Percentiles rank a stretch among this genome's conserved stretches.
phyloP scores from a whole-genome alignment of 2,888 invertebrate species.

The Leptinotarsa tumamoca region DNA sequence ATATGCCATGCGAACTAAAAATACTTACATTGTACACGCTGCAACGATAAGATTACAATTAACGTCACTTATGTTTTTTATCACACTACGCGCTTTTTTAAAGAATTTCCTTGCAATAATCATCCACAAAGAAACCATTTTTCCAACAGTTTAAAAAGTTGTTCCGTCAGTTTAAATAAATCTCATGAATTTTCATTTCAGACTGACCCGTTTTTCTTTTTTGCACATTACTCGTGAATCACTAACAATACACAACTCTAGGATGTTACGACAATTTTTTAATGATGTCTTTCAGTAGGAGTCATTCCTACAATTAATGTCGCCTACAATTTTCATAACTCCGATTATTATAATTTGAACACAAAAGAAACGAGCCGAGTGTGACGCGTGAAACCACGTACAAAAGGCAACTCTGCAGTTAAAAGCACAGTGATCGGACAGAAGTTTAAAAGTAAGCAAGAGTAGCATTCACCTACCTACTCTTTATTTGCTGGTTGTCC shows the following conservation, averaged over 20 bases:
- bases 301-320: slow-evolving; percentile 2
- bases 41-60: slow-evolving; percentile 2
- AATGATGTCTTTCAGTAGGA: neutral
- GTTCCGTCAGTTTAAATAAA: neutral
- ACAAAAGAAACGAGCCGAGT: neutral
- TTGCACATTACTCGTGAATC: neutral
- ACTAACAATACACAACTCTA: neutral
- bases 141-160: neutral
- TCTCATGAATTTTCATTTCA: neutral
- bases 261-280: neutral
- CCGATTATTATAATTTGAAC: slow-evolving; percentile 10
- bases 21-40: slow-evolving; percentile 11
- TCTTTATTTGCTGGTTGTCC: neutral
- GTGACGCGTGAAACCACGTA: neutral
- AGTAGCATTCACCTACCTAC: neutral
- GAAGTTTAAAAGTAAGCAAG: neutral
- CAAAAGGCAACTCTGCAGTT: neutral
- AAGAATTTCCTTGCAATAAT: neutral
- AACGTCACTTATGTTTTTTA: neutral
- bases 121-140: slow-evolving; percentile 4
- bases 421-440: neutral
- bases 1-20: neutral
- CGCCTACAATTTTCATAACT: slow-evolving; percentile 20
- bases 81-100: neutral
- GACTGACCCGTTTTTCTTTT: neutral